phyloP scores from a whole-genome alignment of 2,797 vertebrate species.

The Eremophila alpestris region DNA sequence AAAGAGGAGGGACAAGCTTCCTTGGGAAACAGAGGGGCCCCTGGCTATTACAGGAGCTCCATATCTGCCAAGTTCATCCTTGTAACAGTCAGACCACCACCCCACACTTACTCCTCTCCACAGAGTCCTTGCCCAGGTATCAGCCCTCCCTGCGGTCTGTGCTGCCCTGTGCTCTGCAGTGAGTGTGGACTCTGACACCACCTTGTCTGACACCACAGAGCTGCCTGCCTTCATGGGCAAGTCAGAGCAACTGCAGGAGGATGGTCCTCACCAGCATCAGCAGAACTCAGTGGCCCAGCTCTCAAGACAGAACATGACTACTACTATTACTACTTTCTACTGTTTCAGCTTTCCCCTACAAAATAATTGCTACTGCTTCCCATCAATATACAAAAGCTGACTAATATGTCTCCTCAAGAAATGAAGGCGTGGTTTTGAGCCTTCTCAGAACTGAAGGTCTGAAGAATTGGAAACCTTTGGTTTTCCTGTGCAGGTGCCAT shows the following conservation, averaged over 20 bases:
- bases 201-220: neutral
- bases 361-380: neutral
- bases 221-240: neutral
- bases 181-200: rapidly evolving
- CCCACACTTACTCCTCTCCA: neutral
- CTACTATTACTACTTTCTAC: neutral
- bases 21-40: neutral
- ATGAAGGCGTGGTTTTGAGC: neutral
- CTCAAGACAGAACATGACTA: neutral
- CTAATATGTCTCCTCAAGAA: neutral
- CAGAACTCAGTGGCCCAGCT: neutral
- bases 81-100: rapidly evolving
- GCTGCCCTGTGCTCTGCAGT: neutral
- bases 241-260: neutral
- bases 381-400: neutral
- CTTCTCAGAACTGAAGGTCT: neutral
- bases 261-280: neutral
- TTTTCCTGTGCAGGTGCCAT: neutral
- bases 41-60: neutral
- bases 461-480: neutral
- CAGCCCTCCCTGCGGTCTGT: neutral
- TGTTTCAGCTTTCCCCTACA: neutral
- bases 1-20: neutral
- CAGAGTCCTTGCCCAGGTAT: neutral
- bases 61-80: neutral